These are phyloP conservation scores for Lumbricus terrestris DNA, from an alignment of 2,888 invertebrate genomes.

Conservation along the genomic window DNA sequence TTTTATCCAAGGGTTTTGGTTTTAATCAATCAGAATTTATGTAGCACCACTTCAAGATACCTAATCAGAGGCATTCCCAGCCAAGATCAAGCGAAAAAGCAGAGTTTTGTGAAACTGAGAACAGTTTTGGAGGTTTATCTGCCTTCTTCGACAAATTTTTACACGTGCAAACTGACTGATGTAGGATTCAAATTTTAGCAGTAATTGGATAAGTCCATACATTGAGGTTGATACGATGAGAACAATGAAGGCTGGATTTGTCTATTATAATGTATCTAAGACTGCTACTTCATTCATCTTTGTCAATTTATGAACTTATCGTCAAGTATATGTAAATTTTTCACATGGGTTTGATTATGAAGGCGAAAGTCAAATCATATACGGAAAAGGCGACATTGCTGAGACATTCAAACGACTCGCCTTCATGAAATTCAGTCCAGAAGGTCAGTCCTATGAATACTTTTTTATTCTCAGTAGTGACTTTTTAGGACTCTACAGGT, in stretches of 20 bases:
- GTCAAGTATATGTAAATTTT: background rate
- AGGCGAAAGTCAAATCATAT: background rate
- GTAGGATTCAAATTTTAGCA: background rate
- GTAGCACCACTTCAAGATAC: no score
- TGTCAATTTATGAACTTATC: no score
- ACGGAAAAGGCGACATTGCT: background rate
- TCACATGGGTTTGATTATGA: background rate
- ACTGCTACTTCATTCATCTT: background rate
- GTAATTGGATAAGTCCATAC: background rate
- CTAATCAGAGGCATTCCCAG: no score
- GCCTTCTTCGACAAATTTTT: background rate
- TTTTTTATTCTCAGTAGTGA: background rate
- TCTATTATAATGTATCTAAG: background rate
- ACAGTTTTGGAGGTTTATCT: background rate
- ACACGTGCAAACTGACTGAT: background rate
- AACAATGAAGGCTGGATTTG: background rate
- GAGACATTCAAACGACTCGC: slow-evolving; percentile 12
- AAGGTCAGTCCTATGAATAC: background rate
- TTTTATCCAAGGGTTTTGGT: background rate
- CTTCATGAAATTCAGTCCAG: background rate
- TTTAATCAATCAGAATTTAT: no score
- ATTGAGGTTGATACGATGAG: background rate
- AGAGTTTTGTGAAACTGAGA: no score
- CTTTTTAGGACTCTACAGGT: background rate
- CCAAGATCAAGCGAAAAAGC: no score